Percentiles rank a stretch among this genome's conserved stretches.
These are phyloP conservation scores for Epistrophe eligans DNA, from an alignment of 2,888 invertebrate species.

Conservation along the genomic window DNA sequence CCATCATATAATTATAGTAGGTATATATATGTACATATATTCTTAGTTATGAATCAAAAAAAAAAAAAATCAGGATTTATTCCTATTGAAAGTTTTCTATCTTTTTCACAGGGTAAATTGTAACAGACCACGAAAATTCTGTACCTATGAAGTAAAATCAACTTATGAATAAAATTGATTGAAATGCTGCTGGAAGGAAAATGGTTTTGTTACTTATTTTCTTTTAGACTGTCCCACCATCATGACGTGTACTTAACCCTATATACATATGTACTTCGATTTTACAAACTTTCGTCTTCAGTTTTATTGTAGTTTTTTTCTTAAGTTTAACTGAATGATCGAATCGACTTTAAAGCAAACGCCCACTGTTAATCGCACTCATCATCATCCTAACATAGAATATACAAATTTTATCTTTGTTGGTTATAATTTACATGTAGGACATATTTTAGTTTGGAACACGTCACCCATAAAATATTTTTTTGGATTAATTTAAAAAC, in stretches of 20 bases:
- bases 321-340: not conserved
- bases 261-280: too few species aligned
- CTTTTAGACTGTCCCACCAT: not conserved
- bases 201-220: not conserved
- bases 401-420: not conserved
- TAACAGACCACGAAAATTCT: not conserved
- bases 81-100: too few species aligned
- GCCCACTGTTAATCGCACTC: slow-evolving; percentile 8
- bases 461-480: not conserved
- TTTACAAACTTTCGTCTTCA: not conserved
- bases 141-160: too few species aligned
- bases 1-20: not conserved
- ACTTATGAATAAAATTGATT: not conserved
- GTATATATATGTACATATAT: too few species aligned
- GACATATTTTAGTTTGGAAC: not conserved
- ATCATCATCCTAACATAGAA: not conserved
- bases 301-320: not conserved
- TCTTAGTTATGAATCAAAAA: not conserved
- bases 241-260: not conserved
- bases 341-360: not conserved
- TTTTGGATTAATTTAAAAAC: not conserved
- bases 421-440: not conserved
- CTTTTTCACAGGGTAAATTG: not conserved
- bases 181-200: not conserved
- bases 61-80: too few species aligned